Conservation (phyloP, 2,797 vertebrate genomes). For the Hemibagrus guttatus region DNA sequence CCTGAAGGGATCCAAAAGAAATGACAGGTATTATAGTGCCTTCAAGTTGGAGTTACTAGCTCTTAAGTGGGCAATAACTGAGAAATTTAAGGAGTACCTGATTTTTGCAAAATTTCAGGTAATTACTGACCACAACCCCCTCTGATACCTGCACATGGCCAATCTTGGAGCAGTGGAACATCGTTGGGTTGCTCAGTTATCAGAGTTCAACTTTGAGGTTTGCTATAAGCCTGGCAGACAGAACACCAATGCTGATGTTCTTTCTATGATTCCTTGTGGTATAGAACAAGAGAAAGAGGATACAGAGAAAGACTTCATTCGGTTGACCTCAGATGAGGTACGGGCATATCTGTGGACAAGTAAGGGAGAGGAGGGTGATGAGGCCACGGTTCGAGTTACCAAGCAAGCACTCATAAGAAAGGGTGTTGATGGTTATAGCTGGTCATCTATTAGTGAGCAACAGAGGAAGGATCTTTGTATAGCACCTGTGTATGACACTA, state of each 20-base stretch:
- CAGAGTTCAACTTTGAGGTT: background rate
- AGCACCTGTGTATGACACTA: too few relatives aligned
- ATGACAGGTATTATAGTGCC: slow-evolving; percentile 37
- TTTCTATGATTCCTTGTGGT: background rate
- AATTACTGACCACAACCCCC: background rate
- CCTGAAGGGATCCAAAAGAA: slow-evolving; percentile 24
- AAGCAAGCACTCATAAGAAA: background rate
- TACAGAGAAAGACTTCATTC: background rate
- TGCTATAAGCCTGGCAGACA: background rate
- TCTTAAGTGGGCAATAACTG: too few relatives aligned
- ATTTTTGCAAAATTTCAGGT: too few relatives aligned
- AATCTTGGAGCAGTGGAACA: background rate
- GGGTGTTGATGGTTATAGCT: too few relatives aligned
- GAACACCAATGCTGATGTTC: background rate
- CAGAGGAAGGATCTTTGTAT: background rate
- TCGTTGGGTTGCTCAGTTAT: background rate
- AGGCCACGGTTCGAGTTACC: background rate
- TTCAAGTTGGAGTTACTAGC: slow-evolving; percentile 40
- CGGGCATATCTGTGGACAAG: background rate
- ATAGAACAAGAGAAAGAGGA: background rate
- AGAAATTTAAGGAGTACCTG: background rate
- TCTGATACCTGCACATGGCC: background rate
- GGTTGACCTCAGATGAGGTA: background rate
- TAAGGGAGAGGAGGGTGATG: background rate
- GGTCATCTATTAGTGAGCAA: background rate